These are phyloP conservation scores for Sarcophaga subvicina DNA, from an alignment of 2,888 invertebrate genomes.

Conservation along the genomic window DNA sequence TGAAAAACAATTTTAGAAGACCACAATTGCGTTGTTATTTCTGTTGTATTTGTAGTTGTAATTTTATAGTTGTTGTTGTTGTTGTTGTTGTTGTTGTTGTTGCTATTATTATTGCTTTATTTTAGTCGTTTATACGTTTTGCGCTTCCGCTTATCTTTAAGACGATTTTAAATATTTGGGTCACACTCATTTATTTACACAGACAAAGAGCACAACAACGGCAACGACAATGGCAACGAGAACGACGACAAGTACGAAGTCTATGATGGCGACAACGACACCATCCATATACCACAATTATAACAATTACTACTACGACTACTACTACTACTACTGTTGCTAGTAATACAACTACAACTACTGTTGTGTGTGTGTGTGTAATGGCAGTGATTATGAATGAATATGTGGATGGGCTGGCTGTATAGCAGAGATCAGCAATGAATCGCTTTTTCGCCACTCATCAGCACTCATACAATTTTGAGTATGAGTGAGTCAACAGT, in stretches of 20 bases:
- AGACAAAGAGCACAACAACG: slow-evolving; percentile 28
- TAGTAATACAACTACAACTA: slow-evolving; percentile 22
- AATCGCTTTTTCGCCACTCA: too few species aligned
- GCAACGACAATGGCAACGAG: slow-evolving; percentile 13
- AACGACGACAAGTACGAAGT: slow-evolving; percentile 30
- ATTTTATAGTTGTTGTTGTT: too few species aligned
- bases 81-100: slow-evolving; percentile 9
- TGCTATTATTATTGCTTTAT: slow-evolving; percentile 22
- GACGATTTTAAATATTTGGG: slow-evolving; percentile 69
- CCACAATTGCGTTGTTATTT: slow-evolving; percentile 62
- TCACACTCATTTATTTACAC: slow-evolving; percentile 68
- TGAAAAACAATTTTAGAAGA: slow-evolving; percentile 13
- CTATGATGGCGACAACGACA: slow-evolving; percentile 6
- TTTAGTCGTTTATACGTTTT: slow-evolving; percentile 51
- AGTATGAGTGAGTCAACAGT: too few species aligned
- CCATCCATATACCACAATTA: slow-evolving; percentile 13
- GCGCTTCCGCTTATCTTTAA: slow-evolving; percentile 69
- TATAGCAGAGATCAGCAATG: too few species aligned
- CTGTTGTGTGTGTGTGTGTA: neutral
- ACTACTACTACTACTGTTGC: neutral
- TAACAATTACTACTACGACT: neutral
- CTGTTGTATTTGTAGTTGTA: neutral
- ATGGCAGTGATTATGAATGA: too few species aligned
- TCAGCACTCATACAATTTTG: too few species aligned
- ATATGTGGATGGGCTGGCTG: too few species aligned